phyloP scores from a whole-genome alignment of 1,140 invertebrate species.

The Heliothis subflexa region DNA sequence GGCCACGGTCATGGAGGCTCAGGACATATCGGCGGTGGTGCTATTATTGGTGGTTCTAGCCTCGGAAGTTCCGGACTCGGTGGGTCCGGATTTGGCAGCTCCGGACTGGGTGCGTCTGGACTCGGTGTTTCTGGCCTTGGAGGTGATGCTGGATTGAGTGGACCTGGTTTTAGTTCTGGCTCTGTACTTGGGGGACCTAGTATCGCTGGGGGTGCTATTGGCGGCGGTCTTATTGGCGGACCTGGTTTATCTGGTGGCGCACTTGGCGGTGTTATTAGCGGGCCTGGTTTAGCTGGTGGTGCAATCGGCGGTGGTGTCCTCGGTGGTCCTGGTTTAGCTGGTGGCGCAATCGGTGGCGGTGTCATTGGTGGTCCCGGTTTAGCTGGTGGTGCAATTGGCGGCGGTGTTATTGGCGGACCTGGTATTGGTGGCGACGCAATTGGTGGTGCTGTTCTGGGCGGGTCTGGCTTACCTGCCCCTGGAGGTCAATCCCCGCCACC shows the following conservation, averaged over 20 bases:
- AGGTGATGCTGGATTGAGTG: too few relatives aligned
- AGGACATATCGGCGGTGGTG: not conserved
- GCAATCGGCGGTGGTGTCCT: constrained; percentile 50
- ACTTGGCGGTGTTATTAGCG: constrained; percentile 13
- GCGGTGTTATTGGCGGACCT: constrained; percentile 50
- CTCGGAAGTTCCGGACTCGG: not conserved
- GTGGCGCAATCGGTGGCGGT: constrained; percentile 33
- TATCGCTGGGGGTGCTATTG: not conserved
- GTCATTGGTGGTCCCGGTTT: constrained; percentile 16
- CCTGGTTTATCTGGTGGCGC: constrained; percentile 50
- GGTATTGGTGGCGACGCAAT: constrained; percentile 38
- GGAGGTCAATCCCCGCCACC: constrained; percentile 62
- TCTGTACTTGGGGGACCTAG: not conserved
- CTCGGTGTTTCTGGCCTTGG: too few relatives aligned
- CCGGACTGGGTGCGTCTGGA: not conserved
- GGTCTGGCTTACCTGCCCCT: constrained; percentile 6
- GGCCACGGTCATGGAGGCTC: not conserved
- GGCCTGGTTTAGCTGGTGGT: constrained; percentile 44
- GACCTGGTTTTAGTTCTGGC: too few relatives aligned
- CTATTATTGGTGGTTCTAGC: not conserved
- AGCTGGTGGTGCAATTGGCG: constrained; percentile 43
- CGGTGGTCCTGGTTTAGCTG: constrained; percentile 38
- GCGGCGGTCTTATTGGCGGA: not conserved
- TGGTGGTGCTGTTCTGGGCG: constrained; percentile 27
- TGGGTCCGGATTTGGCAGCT: not conserved